Evolutionary conservation across 30 jellyfish, hydroid and myxozoan species (phyloP).

Genomic region (Turritopsis dohrnii): DNA sequence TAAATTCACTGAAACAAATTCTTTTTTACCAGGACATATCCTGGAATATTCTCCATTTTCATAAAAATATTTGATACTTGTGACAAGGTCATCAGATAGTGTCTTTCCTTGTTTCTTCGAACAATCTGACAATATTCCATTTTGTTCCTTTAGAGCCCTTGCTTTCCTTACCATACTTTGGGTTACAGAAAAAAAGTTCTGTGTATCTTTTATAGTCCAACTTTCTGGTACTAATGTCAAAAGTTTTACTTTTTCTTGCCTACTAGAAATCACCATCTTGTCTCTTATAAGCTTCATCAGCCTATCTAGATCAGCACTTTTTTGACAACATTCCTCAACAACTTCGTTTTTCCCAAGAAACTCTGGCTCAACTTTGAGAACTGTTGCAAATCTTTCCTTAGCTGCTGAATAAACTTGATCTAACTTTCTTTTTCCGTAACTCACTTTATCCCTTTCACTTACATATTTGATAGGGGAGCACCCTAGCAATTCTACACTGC

Average conservation of each 20-base stretch:
- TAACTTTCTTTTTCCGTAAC: constrained; percentile 26
- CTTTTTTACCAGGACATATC: constrained; percentile 33
- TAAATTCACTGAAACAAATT: constrained; percentile 19
- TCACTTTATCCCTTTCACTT: constrained; percentile 30
- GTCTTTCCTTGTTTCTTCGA: constrained; percentile 16
- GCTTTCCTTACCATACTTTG: constrained; percentile 25
- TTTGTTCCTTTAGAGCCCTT: constrained; percentile 11
- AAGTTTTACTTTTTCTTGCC: constrained; percentile 13
- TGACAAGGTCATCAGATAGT: constrained; percentile 7
- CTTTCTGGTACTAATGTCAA: constrained; percentile 24
- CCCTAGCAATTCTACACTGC: constrained; percentile 19
- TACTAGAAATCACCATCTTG: constrained; percentile 7
- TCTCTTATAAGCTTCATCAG: constrained; percentile 21
- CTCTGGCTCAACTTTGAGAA: not conserved
- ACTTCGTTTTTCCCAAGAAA: not conserved
- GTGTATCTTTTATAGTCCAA: constrained; percentile 13
- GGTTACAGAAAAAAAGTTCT: not conserved
- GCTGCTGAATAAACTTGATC: not conserved
- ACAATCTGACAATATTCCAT: constrained; percentile 20
- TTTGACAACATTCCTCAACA: constrained; percentile 10
- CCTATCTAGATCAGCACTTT: constrained; percentile 16
- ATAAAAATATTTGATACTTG: constrained; percentile 13
- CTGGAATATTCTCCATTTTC: constrained; percentile 25
- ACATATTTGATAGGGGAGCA: constrained; percentile 26
- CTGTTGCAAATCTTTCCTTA: not conserved